Conservation (phyloP, 2,113 vertebrate genomes). For the Ictidomys tridecemlineatus region DNA sequence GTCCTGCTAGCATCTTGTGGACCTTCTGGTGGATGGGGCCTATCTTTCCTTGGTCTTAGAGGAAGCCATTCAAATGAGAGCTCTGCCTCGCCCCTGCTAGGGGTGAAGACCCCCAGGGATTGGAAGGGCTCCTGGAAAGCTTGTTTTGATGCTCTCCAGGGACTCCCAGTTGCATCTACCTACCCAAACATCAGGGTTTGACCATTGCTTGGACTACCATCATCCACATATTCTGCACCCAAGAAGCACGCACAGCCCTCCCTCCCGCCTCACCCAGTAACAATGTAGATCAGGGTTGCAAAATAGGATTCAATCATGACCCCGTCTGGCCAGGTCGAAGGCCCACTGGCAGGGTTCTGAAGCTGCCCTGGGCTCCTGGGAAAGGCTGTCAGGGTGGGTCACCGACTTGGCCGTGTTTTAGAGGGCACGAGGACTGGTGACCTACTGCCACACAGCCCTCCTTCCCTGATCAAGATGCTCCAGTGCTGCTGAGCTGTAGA, state of each 20-base stretch:
- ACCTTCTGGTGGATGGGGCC: background rate
- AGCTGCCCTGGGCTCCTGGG: rapidly evolving
- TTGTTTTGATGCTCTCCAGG: background rate
- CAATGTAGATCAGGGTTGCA: background rate
- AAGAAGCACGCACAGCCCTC: rapidly evolving
- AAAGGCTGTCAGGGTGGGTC: background rate
- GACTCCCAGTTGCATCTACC: background rate
- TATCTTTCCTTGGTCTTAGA: background rate
- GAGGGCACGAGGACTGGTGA: background rate
- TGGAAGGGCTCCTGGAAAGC: background rate
- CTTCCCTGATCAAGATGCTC: background rate
- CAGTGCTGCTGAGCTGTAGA: background rate
- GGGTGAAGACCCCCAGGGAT: background rate
- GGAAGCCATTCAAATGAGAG: background rate
- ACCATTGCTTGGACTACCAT: rapidly evolving
- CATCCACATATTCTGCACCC: background rate
- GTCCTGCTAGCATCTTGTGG: background rate
- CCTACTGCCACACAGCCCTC: background rate
- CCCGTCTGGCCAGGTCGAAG: background rate
- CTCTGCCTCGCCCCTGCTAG: background rate
- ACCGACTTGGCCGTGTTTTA: background rate
- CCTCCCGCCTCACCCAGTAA: background rate
- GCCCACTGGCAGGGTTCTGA: background rate
- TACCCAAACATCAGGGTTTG: background rate
- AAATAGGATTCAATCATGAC: background rate